Base-by-base conservation (phyloP, 2,888 invertebrate genomes). In the Eupithecia vulgata region DNA sequence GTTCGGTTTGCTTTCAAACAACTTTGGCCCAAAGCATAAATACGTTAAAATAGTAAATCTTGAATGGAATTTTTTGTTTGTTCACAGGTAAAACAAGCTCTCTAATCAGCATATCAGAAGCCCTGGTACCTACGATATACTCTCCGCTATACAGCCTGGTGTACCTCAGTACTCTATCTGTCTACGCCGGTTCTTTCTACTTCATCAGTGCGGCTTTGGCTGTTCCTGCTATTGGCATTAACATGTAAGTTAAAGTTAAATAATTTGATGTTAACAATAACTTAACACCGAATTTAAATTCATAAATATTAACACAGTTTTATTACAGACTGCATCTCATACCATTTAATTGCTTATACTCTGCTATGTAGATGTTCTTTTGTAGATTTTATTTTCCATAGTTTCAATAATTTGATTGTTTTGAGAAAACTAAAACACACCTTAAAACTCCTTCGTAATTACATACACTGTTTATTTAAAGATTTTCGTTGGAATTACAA, bases 41-140 rank as follows among this genome's bases (percentile, higher is more conserved):
- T n/a, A n/a, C n/a, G n/a, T n/a, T n/a, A n/a, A 30, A 30, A 30
- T 30, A 30, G 30, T 30, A 4, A 30, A 30, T 30, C n/a, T 30
- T 30, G 30, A 30, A 30, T 30, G 30, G 30, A 30, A 30, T 30
- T 25, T 57, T 57, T 12, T 57, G 15, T 52, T 71, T 70, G 81
- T 71, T 87, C 85, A 0, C 91, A 94, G 94, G 94, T 81, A 94
- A 94, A 91, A 91, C 92, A 78, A 94, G 94, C 91, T 96, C 96
- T 84, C 91, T 96, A 82, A 95, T 95, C 81, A 95, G 95, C 75
- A 94, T 96, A 85, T 95, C 95, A 42, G 95, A 96, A 85, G 95
- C 95, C 3, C 80, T 95, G 76, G 95, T 95, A 7, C 94, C 95
- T 0, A 93, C 95, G 69, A 88, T 95, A 68, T 94, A 95, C 82